A percentile compares a stretch with the other conserved stretches of the same genome.
Evolutionary conservation across 37 sponge, comb jelly and placozoan species (phyloP).

Genomic region (Crambe crambe): DNA sequence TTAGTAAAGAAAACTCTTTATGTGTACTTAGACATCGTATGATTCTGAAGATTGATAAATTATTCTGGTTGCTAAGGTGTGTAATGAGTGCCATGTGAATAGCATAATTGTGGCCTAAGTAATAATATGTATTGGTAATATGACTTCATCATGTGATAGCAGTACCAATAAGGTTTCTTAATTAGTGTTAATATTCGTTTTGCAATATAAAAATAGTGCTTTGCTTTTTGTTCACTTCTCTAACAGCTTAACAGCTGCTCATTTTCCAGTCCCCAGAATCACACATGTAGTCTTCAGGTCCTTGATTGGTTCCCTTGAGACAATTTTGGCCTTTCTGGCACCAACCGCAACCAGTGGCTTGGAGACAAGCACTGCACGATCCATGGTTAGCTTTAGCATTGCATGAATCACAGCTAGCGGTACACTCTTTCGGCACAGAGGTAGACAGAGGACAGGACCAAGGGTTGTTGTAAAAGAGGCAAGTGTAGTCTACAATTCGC

Average conservation of each 20-base stretch:
- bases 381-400: slow-evolving; percentile 54
- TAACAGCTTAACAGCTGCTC: slow-evolving; percentile 19
- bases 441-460: slow-evolving; percentile 80
- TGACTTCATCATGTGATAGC: no score
- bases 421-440: slow-evolving; percentile 49
- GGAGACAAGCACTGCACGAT: slow-evolving; percentile 50
- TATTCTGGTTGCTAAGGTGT: no score
- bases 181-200: no score
- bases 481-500: slow-evolving; percentile 52
- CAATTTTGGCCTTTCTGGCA: slow-evolving; percentile 72
- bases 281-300: slow-evolving; percentile 52
- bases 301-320: slow-evolving; percentile 44
- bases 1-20: no score
- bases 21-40: no score
- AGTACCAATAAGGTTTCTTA: no score
- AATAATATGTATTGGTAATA: no score
- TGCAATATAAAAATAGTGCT: no score
- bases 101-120: no score
- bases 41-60: no score
- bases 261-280: slow-evolving; percentile 47
- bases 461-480: slow-evolving; percentile 76
- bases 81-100: no score
- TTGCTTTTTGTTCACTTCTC: background rate
- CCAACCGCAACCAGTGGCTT: slow-evolving; percentile 59
- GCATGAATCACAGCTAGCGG: slow-evolving; percentile 57